Conservation (phyloP, 2,888 invertebrate genomes). For the Ophion slaviceki region DNA sequence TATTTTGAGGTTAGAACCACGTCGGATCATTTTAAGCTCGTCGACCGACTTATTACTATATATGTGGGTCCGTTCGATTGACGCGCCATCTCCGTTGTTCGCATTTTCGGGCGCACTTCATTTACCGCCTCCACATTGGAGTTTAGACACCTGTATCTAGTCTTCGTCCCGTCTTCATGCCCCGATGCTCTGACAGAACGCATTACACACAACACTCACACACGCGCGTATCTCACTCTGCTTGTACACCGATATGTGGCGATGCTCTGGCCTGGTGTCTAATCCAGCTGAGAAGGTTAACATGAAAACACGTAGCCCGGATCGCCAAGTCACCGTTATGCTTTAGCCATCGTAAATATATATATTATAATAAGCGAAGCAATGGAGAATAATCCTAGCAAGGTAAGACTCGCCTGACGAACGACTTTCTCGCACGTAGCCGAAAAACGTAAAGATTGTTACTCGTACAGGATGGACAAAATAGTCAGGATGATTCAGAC, state of each 20-base stretch:
- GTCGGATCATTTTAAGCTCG: too few relatives aligned
- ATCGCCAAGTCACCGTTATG: neutral
- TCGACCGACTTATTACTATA: too few relatives aligned
- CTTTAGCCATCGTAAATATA: neutral
- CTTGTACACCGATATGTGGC: neutral
- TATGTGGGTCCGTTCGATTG: too few relatives aligned
- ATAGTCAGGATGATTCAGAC: conserved; percentile 80
- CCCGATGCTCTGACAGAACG: neutral
- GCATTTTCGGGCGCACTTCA: too few relatives aligned
- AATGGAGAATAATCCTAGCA: conserved; percentile 36
- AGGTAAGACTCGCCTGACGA: conserved; percentile 13
- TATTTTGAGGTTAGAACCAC: too few relatives aligned
- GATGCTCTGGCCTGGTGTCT: neutral
- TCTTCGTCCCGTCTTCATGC: too few relatives aligned
- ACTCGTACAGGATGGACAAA: conserved; percentile 76
- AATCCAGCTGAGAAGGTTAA: neutral
- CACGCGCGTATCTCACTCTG: neutral
- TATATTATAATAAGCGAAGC: neutral
- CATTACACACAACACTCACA: neutral
- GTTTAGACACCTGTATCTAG: too few relatives aligned
- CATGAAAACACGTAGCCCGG: neutral
- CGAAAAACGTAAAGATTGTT: neutral
- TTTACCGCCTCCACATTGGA: too few relatives aligned
- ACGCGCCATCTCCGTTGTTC: too few relatives aligned
- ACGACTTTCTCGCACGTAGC: neutral